Evolutionary conservation across 2,797 vertebrate genomes (phyloP), one percentile per base, ranked within the genome.

Genomic region (Pseudochaenichthys georgianus): DNA sequence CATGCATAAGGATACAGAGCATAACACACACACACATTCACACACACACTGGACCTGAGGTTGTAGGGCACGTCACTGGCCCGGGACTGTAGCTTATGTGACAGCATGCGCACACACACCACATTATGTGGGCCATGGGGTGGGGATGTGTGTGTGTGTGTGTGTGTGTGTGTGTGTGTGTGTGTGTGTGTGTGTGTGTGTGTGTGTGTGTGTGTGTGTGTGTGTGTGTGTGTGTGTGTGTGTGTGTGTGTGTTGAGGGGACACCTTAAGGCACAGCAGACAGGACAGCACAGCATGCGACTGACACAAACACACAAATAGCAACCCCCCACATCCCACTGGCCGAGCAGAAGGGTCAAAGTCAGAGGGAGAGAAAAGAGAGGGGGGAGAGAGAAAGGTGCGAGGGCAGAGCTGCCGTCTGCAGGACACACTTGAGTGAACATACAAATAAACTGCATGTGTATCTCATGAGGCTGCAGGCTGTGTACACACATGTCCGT

Each of bases 1-100:
- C 46, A 57, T 45, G 21, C 60, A 23, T 59, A 46, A 23, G 51
- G 8, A 59, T 17, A 65, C 17, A 64, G 42, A 73, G 46, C 11
- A 28, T 34, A 34, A 31, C 63, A 38, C 65, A 54, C 41, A 53
- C 47, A 53, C 47, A 64, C 31, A 80, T 71, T 57, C 58, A 57
- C 51, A 65, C 78, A 67, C 64, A 69, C 65, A 60, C 59, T 6
- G 47, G 23, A 76, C 68, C 53, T 67, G 79, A 59, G 50, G 87
- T 92, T 92, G 63, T 50, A 84, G 92, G 93, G 84, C 94, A 93
- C 86, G 88, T 94, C 94, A 93, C 64, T 19, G 76, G 86, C 77
- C 86, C 45, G 74, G 89, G 90, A 92, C 89, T 66, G 84, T 75
- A 92, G 76, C 71, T 68, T 64, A 87, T 89, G 83, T 91, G 93